Evolutionary conservation across 2,888 invertebrate genomes (phyloP).

Genomic region (Glyphotaelius pellucidus): DNA sequence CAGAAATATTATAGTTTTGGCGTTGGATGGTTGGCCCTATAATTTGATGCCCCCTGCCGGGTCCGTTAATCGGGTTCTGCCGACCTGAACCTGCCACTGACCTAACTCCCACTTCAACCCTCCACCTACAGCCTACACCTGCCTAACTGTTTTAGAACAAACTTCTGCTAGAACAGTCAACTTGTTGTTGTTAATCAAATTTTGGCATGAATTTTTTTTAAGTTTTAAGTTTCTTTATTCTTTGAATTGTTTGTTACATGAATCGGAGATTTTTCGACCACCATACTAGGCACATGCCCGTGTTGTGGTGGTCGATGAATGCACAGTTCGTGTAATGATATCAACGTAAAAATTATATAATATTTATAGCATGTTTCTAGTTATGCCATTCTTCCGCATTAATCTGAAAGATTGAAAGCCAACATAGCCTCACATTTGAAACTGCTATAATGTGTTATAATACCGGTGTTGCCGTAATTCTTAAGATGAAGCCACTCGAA

Average conservation of each 20-base stretch:
- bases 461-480: too few species aligned
- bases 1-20: not conserved
- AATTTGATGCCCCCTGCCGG: slow-evolving; percentile 31
- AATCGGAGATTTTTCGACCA: too few species aligned
- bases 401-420: too few species aligned
- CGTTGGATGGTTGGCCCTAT: slow-evolving; percentile 11
- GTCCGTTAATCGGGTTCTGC: slow-evolving; percentile 22
- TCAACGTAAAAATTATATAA: not conserved
- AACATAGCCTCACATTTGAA: too few species aligned
- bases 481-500: too few species aligned
- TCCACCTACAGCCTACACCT: not conserved
- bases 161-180: not conserved
- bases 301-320: too few species aligned
- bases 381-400: too few species aligned
- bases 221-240: too few species aligned
- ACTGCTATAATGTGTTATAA: too few species aligned
- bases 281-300: too few species aligned
- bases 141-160: not conserved
- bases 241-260: too few species aligned
- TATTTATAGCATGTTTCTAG: too few species aligned
- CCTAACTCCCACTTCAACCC: not conserved
- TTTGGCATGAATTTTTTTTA: not conserved
- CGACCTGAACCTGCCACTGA: not conserved
- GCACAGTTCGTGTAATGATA: not conserved
- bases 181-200: not conserved